A percentile compares a stretch with the other conserved stretches of the same genome.
Conservation (phyloP, 1,140 invertebrate species). For the Gonioctena quinquepunctata region DNA sequence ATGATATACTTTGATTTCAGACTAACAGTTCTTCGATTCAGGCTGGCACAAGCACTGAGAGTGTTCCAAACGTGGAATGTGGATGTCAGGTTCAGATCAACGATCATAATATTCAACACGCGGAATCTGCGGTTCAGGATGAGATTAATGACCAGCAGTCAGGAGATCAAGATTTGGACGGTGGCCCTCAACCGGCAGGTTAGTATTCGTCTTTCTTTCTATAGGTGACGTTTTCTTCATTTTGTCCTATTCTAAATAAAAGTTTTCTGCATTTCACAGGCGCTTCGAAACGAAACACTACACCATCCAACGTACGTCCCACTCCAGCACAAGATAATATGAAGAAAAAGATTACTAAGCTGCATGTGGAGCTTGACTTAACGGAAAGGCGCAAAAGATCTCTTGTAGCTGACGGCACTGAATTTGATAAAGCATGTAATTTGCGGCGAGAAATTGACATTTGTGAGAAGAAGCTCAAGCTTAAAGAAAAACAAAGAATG, state of each 20-base stretch:
- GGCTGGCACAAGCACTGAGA: background rate
- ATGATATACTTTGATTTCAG: background rate
- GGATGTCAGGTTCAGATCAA: background rate
- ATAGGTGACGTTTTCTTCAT: background rate
- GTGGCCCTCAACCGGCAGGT: background rate
- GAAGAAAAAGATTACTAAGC: background rate
- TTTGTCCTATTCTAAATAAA: background rate
- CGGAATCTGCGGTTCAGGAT: background rate
- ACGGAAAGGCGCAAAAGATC: background rate
- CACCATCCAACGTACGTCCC: background rate
- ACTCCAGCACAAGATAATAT: background rate
- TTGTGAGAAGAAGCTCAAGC: conserved; percentile 7
- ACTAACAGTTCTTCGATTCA: background rate
- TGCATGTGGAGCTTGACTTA: background rate
- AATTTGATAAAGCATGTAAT: background rate
- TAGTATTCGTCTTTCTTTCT: background rate
- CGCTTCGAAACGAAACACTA: background rate
- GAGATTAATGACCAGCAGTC: background rate
- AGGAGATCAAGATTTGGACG: background rate
- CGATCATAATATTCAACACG: background rate
- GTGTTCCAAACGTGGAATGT: background rate
- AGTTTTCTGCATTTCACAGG: background rate
- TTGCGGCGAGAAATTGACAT: background rate
- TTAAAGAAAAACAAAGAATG: conserved; percentile 1
- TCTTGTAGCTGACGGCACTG: background rate